These are phyloP conservation scores for Phortica variegata DNA, from an alignment of 1,140 invertebrate genomes.

Conservation along the genomic window DNA sequence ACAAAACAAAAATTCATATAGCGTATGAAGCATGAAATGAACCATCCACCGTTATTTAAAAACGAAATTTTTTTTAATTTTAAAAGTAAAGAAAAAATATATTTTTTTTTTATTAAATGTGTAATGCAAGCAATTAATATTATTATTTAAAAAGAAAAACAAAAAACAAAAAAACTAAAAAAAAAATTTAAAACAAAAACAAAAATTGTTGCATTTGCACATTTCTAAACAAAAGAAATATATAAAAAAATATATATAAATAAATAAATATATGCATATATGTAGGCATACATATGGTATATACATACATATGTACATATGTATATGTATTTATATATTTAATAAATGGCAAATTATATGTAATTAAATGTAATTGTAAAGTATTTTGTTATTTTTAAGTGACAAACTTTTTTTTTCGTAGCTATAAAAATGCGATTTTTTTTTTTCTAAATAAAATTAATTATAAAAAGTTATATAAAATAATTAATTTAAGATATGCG, in stretches of 20 bases:
- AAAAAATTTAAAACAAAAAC: conserved; percentile 16
- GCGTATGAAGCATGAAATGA: conserved; percentile 36
- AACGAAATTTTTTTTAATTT: conserved; percentile 43
- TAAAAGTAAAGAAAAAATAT: conserved; percentile 24
- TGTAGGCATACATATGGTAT: conserved; percentile 17
- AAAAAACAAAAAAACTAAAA: conserved; percentile 11
- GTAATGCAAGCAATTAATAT: too few relatives aligned
- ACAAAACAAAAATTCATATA: conserved; percentile 18
- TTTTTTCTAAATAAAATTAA: too few relatives aligned
- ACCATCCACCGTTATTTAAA: conserved; percentile 54
- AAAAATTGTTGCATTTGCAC: conserved; percentile 5
- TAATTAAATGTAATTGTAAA: conserved; percentile 49
- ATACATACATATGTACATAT: conserved; percentile 38
- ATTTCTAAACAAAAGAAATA: conserved; percentile 2
- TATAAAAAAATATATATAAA: conserved; percentile 18
- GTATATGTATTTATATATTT: too few relatives aligned
- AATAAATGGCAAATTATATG: too few relatives aligned
- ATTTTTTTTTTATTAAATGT: too few relatives aligned
- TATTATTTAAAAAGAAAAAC: conserved; percentile 21
- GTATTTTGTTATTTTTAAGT: conserved; percentile 44
- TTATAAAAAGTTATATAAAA: too few relatives aligned
- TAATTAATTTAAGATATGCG: conserved; percentile 12
- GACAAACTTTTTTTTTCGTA: conserved; percentile 43
- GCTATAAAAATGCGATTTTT: too few relatives aligned
- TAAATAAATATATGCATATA: conserved; percentile 32